A percentile compares a stretch with the other conserved stretches of the same genome.
Evolutionary conservation across 2,797 vertebrate genomes (phyloP).

Genomic region (Rhinophrynus dorsalis): DNA sequence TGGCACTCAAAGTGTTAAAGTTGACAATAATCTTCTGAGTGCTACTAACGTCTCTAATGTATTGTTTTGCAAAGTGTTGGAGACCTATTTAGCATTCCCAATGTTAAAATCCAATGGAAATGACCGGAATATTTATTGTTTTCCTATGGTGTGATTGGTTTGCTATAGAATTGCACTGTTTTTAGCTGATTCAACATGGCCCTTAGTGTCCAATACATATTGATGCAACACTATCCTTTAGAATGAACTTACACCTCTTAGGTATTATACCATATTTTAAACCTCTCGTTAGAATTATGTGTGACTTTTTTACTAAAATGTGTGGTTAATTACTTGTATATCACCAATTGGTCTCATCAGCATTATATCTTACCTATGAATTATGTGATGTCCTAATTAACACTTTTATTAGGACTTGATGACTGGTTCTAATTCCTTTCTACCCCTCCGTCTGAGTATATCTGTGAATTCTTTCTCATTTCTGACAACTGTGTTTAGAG

Average conservation of each 20-base stretch:
- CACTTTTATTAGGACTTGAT: constrained; percentile 67
- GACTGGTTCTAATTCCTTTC: constrained; percentile 62
- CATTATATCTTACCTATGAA: constrained; percentile 58
- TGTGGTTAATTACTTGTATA: constrained; percentile 60
- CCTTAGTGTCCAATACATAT: too few relatives aligned
- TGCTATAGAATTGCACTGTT: not conserved
- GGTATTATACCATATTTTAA: not conserved
- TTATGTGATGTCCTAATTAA: constrained; percentile 71
- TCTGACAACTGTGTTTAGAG: constrained; percentile 82
- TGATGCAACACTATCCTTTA: not conserved
- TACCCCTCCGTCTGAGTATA: constrained; percentile 65
- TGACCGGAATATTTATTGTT: too few relatives aligned
- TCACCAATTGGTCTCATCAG: constrained; percentile 52
- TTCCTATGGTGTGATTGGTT: too few relatives aligned
- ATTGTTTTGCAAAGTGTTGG: too few relatives aligned
- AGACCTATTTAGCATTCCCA: too few relatives aligned
- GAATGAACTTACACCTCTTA: not conserved
- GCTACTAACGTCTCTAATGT: too few relatives aligned
- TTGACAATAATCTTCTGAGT: too few relatives aligned
- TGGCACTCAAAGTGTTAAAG: too few relatives aligned
- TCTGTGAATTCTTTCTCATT: constrained; percentile 65
- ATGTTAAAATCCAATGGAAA: too few relatives aligned
- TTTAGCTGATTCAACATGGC: not conserved
- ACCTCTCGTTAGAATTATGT: constrained; percentile 2
- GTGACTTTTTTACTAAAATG: not conserved